Evolutionary conservation across 1,140 invertebrate genomes (phyloP).

Genomic region (Temnothorax longispinosus): DNA sequence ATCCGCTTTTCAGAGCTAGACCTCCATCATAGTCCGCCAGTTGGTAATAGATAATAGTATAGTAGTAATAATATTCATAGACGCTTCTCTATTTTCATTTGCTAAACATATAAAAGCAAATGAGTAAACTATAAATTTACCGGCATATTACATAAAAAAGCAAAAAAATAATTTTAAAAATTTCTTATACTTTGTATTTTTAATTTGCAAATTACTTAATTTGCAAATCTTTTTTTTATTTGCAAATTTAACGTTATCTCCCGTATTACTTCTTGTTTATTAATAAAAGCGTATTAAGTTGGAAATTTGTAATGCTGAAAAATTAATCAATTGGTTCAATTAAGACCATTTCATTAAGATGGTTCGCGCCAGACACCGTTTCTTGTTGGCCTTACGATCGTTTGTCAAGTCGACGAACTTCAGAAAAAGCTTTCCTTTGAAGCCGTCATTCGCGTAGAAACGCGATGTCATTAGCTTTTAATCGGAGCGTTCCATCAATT

Average conservation of each 20-base stretch:
- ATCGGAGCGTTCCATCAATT: conserved; percentile 63
- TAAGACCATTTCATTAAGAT: conserved; percentile 49
- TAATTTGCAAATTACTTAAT: not conserved
- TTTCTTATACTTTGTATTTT: not conserved
- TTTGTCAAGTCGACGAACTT: conserved; percentile 53
- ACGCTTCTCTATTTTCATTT: not conserved
- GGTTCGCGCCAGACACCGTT: conserved; percentile 41
- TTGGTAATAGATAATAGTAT: conserved; percentile 14
- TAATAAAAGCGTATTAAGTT: not conserved
- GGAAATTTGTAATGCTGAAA: not conserved
- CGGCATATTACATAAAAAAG: not conserved
- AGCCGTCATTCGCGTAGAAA: conserved; percentile 60
- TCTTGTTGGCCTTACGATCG: conserved; percentile 53
- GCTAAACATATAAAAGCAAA: not conserved
- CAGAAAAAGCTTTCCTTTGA: conserved; percentile 62
- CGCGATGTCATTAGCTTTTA: conserved; percentile 63
- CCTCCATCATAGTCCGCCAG: not conserved
- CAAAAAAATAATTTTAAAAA: not conserved
- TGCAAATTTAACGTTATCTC: not conserved
- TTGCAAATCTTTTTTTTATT: not conserved
- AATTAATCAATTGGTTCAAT: conserved; percentile 52
- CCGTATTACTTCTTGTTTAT: not conserved
- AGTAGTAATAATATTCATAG: not conserved
- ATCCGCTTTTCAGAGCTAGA: conserved; percentile 9
- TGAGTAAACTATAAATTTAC: not conserved